Evolutionary conservation across 2,113 vertebrate species (phyloP).

Genomic region (Salvelinus sp.): DNA sequence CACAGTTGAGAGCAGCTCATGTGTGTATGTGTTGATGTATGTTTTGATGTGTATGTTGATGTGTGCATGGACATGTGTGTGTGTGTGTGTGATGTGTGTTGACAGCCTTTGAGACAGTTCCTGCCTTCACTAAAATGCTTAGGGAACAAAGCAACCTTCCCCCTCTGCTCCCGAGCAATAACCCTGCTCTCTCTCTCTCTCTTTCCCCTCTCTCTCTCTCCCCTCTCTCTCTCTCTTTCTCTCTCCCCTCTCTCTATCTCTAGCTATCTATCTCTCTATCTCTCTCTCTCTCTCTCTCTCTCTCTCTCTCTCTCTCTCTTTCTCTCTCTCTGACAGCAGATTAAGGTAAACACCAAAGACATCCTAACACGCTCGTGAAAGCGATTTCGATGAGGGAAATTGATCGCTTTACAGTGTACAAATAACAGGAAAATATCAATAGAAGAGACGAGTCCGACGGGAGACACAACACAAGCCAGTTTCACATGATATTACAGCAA

Average conservation of each 20-base stretch:
- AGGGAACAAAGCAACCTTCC: slow-evolving; percentile 74
- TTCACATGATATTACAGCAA: slow-evolving; percentile 73
- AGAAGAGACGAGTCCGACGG: slow-evolving; percentile 70
- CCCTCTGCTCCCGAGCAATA: slow-evolving; percentile 59
- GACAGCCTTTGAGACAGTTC: slow-evolving; percentile 78
- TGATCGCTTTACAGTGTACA: slow-evolving; percentile 75
- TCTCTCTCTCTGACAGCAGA: slow-evolving; percentile 69
- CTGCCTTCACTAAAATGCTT: slow-evolving; percentile 75
- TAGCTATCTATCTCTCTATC: slow-evolving; percentile 46
- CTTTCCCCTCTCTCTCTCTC: too few relatives aligned
- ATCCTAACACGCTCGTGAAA: too few relatives aligned
- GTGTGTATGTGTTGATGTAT: slow-evolving; percentile 23
- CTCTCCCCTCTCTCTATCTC: too few relatives aligned
- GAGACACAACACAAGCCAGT: slow-evolving; percentile 72
- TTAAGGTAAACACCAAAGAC: slow-evolving; percentile 79
- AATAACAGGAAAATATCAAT: slow-evolving; percentile 75
- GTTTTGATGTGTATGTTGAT: not conserved
- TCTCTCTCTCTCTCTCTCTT: slow-evolving; percentile 21
- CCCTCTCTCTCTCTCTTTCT: slow-evolving; percentile 24
- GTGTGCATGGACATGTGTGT: slow-evolving; percentile 14
- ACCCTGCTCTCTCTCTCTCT: slow-evolving; percentile 45
- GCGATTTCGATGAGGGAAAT: too few relatives aligned
- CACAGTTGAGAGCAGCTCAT: slow-evolving; percentile 59
- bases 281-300: too few relatives aligned
- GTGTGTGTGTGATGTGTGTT: slow-evolving; percentile 52